Base-by-base conservation (phyloP, 2,113 vertebrate species). In the Nanorana parkeri region DNA sequence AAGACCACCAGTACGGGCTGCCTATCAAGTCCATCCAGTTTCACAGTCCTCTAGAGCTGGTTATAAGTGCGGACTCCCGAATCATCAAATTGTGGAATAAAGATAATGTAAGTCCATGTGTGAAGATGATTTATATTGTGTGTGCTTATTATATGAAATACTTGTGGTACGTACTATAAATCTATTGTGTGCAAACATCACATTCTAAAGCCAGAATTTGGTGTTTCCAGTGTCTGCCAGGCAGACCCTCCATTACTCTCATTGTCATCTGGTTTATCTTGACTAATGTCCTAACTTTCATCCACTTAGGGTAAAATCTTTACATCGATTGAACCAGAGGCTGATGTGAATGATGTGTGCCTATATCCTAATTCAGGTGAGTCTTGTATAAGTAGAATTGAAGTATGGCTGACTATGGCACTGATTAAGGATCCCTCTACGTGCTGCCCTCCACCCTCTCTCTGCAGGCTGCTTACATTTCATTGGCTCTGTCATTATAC, bases 31-130 rank as follows among this genome's bases (percentile, higher is more conserved):
- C 96, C 0, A 52, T 99, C 77, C 93, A 95, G 88, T 99, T 99
- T 91, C 95, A 99, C 5, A 75, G 87, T 32, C 92, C 92, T 0
- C 83, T 98, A 88, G 96, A 98, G 87, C 91, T 99, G 83, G 91
- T 99, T 74, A 87, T 99, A 84, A 98, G 97, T 5, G 92, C 97
- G 0, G 98, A 99, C 88, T 95, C 96, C 19, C 94, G 97, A 87
- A 98, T 99, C 76, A 92, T 99, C 86, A 99, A 99, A 90, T 94
- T 99, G 87, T 99, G 98, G 97, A 96, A 97, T 89, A 97, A 93
- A 91, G 94, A 97, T 84, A 96, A 90, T 0, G 98, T 99, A 92
- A 87, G 95, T 88, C 29, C 17, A 21, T 20, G 4, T 61, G 20
- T 61, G 41, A 47, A 10, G 41, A 13, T 47, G n/a, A n/a, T n/a